phyloP scores from a whole-genome alignment of 2,113 vertebrate species.

The Aptenodytes forsteri region DNA sequence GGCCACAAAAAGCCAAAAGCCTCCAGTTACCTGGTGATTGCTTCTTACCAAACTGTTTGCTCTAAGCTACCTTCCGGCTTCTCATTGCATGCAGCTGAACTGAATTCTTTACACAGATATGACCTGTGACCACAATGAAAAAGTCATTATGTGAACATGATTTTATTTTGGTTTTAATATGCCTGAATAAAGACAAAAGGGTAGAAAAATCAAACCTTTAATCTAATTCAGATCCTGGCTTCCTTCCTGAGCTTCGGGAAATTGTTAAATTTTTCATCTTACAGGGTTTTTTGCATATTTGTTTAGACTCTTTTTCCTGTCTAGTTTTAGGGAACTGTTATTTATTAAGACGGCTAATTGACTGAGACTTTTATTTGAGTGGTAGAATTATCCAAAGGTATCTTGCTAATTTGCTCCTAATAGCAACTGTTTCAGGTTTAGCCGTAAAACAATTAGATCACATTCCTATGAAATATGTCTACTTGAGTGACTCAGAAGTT shows the following conservation, averaged over 20 bases:
- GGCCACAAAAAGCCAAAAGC: not conserved
- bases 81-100: not conserved
- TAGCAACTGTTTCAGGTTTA: constrained; percentile 50
- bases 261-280: constrained; percentile 25
- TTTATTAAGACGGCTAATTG: constrained; percentile 49
- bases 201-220: not conserved
- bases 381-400: constrained; percentile 59
- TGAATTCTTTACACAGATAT: not conserved
- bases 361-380: constrained; percentile 56
- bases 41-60: not conserved
- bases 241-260: constrained; percentile 51
- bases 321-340: constrained; percentile 35
- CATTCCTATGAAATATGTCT: constrained; percentile 18
- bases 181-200: not conserved
- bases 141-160: not conserved
- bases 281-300: not conserved
- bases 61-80: not conserved
- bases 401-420: constrained; percentile 55
- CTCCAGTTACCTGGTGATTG: not conserved
- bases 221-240: not conserved
- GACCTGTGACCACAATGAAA: not conserved
- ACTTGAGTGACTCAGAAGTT: constrained; percentile 28
- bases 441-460: constrained; percentile 55
- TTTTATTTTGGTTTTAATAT: not conserved
- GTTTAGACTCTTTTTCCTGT: constrained; percentile 21